phyloP scores from a whole-genome alignment of 2,113 vertebrate species.

The Acanthisitta chloris region DNA sequence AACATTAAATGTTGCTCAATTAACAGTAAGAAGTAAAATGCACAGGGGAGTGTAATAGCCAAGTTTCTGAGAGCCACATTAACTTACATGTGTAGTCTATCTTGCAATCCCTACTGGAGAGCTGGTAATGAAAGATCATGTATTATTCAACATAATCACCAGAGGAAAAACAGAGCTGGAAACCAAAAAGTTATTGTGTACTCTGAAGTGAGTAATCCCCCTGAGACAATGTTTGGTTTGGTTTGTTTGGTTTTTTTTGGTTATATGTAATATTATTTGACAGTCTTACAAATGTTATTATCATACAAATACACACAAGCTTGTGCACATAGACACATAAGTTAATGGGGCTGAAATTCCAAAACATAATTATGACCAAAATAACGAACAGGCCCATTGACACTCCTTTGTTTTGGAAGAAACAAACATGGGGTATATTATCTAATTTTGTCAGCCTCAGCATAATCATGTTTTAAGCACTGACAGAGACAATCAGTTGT shows the following conservation, averaged over 20 bases:
- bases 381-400: neutral
- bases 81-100: neutral
- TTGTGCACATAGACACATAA: neutral
- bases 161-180: neutral
- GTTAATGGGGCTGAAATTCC: slow-evolving; percentile 29
- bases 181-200: neutral
- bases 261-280: neutral
- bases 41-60: neutral
- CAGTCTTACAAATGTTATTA: neutral
- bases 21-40: slow-evolving; percentile 1
- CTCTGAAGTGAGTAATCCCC: neutral
- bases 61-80: neutral
- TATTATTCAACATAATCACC: slow-evolving; percentile 31
- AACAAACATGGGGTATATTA: neutral
- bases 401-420: neutral
- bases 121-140: slow-evolving; percentile 15
- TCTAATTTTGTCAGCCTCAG: slow-evolving; percentile 7
- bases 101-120: neutral
- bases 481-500: neutral
- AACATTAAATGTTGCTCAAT: neutral
- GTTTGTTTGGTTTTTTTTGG: neutral
- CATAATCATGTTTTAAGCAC: slow-evolving; percentile 6
- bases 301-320: neutral
- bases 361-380: neutral
- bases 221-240: neutral